These are phyloP conservation scores for Catostomus latipinnis DNA, from an alignment of 2,797 vertebrate species.

Conservation along the genomic window DNA sequence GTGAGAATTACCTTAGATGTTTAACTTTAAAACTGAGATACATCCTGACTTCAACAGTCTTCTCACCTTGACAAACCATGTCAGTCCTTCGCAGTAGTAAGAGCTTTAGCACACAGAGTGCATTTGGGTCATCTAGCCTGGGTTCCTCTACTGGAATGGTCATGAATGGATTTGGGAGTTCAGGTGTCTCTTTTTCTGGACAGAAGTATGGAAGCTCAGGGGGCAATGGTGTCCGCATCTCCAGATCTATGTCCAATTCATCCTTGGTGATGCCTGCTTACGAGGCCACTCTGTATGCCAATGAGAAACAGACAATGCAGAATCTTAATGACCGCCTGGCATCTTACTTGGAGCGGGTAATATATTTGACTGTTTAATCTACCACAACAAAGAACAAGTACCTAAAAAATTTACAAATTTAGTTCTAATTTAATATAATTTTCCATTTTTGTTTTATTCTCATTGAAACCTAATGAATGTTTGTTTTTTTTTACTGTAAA, in stretches of 20 bases:
- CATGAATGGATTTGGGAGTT: background rate
- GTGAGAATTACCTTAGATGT: slow-evolving; percentile 7
- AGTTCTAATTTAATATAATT: too few relatives aligned
- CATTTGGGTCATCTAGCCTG: background rate
- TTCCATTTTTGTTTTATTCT: too few relatives aligned
- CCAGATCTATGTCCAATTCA: slow-evolving; percentile 19
- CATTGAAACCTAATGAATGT: too few relatives aligned
- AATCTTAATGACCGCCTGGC: slow-evolving; percentile 77
- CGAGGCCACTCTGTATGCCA: background rate
- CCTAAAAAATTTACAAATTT: too few relatives aligned
- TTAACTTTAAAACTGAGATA: background rate
- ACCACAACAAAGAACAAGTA: too few relatives aligned
- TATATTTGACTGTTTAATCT: background rate
- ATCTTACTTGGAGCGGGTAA: slow-evolving; percentile 71
- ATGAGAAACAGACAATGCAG: slow-evolving; percentile 73
- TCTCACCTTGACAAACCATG: slow-evolving; percentile 30
- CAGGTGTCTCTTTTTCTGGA: slow-evolving; percentile 28
- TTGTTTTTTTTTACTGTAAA: too few relatives aligned
- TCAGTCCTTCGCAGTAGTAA: slow-evolving; percentile 3
- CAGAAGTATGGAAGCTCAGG: slow-evolving; percentile 59
- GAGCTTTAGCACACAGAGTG: slow-evolving; percentile 1
- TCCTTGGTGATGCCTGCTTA: background rate
- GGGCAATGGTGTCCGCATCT: slow-evolving; percentile 58
- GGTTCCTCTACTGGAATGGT: slow-evolving; percentile 13
- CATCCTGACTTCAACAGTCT: background rate